Evolutionary conservation across 2,888 invertebrate genomes (phyloP), one percentile per base, ranked within the genome.

Genomic region (Drosophila tripunctata): DNA sequence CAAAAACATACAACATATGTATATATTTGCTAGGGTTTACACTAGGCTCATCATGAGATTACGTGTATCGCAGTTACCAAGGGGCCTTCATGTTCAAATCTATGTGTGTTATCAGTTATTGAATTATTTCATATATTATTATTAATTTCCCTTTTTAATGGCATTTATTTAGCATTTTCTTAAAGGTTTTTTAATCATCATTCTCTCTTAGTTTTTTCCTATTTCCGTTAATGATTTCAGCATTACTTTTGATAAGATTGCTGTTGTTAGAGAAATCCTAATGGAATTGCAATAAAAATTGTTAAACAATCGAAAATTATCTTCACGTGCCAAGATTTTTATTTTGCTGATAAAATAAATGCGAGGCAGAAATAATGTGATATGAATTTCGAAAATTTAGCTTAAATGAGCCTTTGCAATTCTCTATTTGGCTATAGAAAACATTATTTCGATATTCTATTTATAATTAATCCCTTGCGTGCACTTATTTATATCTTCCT

Each of bases 401-500:
- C 4, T 31, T 10, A 63, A 55, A 15, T 3, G 15, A 24, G 7
- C 24, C n/a, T 31, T 15, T 22, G 12, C 10, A 36, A 8, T 22
- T 3, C 4, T 24, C 14, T n/a, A 10, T 24, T 38, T 27, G 17
- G 10, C 6, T 21, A n/a, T n/a, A 24, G 14, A 30, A n/a, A 22
- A 19, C 15, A 15, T 22, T 41, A 12, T 19, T 35, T 7, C 15
- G 5, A 36, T 22, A 47, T 52, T 61, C 70, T 70, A 70, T 70
- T 70, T 67, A 51, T 70, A 70, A 55, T 45, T 30, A 47, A 19
- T 14, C 17, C 35, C 21, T 57, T 24, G 71, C 63, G 67, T 67
- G 67, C 24, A 27, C 43, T 63, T 78, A 78, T 78, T 79, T 76
- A 57, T 57, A 60, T 31, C 35, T 41, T 44, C 17, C 27, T 33